Percentiles rank a stretch among this genome's conserved stretches.
These are phyloP conservation scores for Galbula dea DNA, from an alignment of 2,113 vertebrate species.

Conservation along the genomic window DNA sequence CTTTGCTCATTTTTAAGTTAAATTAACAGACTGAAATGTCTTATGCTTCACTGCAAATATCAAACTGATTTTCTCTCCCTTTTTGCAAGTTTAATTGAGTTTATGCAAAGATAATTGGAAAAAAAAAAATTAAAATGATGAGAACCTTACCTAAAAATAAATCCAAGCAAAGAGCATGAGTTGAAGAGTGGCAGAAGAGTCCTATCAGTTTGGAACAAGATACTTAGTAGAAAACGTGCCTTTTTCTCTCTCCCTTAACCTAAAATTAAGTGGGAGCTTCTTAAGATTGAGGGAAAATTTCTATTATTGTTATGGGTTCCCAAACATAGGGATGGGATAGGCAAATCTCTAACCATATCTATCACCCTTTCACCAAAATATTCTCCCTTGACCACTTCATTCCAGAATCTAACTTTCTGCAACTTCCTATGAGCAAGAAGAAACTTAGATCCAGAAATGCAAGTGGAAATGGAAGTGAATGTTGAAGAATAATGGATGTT, in stretches of 20 bases:
- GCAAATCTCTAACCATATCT: neutral
- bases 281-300: neutral
- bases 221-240: neutral
- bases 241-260: neutral
- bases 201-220: neutral
- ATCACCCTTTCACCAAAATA: neutral
- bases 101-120: neutral
- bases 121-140: neutral
- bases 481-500: neutral
- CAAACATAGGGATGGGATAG: neutral
- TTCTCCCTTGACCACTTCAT: neutral
- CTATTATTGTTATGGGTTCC: neutral
- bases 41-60: neutral
- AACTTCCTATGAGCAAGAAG: neutral
- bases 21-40: neutral
- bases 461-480: neutral
- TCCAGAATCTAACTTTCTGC: neutral
- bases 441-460: neutral
- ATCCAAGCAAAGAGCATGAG: neutral
- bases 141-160: neutral
- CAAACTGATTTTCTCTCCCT: neutral
- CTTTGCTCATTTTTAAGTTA: neutral
- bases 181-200: neutral
- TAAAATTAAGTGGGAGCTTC: neutral
- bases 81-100: neutral